Evolutionary conservation across 1,140 invertebrate species (phyloP).

Genomic region (Chrysoperla carnea): DNA sequence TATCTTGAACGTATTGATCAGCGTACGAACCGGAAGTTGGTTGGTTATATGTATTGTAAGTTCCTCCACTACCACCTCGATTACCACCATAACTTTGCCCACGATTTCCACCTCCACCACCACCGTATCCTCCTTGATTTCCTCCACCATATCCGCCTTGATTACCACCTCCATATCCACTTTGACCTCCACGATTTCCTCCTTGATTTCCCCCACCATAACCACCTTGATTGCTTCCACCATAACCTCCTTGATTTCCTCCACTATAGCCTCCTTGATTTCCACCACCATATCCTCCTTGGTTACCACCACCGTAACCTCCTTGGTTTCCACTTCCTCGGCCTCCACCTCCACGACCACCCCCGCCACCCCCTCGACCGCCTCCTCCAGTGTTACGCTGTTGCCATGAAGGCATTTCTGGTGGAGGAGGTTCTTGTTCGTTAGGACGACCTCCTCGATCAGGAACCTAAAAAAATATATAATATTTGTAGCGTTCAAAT

Average conservation of each 20-base stretch:
- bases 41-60: slow-evolving; percentile 13
- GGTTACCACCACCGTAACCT: slow-evolving; percentile 1
- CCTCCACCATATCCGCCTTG: slow-evolving; percentile 1
- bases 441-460: slow-evolving; percentile 78
- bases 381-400: slow-evolving; percentile 27
- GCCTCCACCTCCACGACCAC: slow-evolving; percentile 14
- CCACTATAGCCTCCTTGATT: slow-evolving; percentile 7
- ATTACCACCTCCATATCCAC: slow-evolving; percentile 1
- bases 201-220: neutral
- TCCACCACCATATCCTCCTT: slow-evolving; percentile 8
- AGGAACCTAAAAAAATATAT: slow-evolving; percentile 42
- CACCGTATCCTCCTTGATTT: neutral
- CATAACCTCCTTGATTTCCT: slow-evolving; percentile 8
- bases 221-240: slow-evolving; percentile 7
- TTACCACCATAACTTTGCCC: slow-evolving; percentile 11
- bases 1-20: slow-evolving; percentile 22
- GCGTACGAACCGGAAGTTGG: slow-evolving; percentile 16
- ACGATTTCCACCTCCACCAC: slow-evolving; percentile 5
- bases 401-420: slow-evolving; percentile 90
- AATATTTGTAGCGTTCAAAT: slow-evolving; percentile 3
- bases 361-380: slow-evolving; percentile 10
- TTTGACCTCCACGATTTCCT: neutral
- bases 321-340: slow-evolving; percentile 11
- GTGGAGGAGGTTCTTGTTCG: slow-evolving; percentile 78
- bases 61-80: slow-evolving; percentile 11